Percentiles rank a stretch among this genome's conserved stretches.
phyloP scores from a whole-genome alignment of 2,888 invertebrate genomes.

The Meghimatium bilineatum region DNA sequence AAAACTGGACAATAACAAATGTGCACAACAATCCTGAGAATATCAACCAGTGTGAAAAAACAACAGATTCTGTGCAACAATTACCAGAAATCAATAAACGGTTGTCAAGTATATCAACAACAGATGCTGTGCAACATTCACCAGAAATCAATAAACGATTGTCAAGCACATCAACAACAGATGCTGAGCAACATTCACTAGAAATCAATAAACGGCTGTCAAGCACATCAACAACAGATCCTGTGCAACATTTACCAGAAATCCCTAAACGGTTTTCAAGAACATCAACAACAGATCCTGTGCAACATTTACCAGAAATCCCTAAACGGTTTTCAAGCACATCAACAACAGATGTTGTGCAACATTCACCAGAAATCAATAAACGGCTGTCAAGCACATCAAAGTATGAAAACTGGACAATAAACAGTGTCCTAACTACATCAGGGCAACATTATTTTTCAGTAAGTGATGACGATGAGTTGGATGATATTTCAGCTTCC shows the following conservation, averaged over 20 bases:
- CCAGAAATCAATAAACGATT: neutral
- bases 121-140: neutral
- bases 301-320: neutral
- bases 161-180: conserved; percentile 16
- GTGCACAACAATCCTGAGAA: no score
- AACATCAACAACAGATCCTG: neutral
- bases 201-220: conserved; percentile 3
- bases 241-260: neutral
- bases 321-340: conserved; percentile 12
- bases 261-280: conserved; percentile 3
- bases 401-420: conserved; percentile 50
- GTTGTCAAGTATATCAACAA: conserved; percentile 2
- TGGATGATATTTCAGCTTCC: conserved; percentile 22
- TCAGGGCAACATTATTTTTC: conserved; percentile 14
- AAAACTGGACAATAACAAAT: no score
- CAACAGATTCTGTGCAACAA: neutral
- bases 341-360: neutral
- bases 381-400: conserved; percentile 21
- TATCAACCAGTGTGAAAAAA: no score
- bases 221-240: neutral
- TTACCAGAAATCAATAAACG: neutral
- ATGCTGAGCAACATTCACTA: neutral
- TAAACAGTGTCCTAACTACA: conserved; percentile 39
- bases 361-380: neutral
- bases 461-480: conserved; percentile 32